Evolutionary conservation across 2,113 vertebrate species (phyloP), one percentile per base, ranked within the genome.

Genomic region (Zosterops hypoxanthus): DNA sequence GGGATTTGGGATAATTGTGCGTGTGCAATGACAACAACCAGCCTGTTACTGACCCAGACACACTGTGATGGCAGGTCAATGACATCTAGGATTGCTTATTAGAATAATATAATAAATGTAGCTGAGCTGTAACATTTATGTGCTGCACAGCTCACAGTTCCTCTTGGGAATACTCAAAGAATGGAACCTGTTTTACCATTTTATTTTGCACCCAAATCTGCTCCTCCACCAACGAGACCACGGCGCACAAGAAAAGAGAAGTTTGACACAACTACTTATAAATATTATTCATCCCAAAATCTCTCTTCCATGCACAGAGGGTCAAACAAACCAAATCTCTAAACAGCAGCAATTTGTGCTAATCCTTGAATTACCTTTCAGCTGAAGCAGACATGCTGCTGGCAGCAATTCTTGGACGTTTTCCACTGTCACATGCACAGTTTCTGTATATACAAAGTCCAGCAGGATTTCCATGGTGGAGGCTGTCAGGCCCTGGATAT

Each of bases 401-500:
- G 99, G 99, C 36, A 99, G 98, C 94, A 99, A 96, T 31, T 99
- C 99, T 61, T 99, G 99, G 42, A 99, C 99, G 1, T 99, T 99
- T 96, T 99, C 99, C 91, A 99, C 99, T 0, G 99, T 99, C 87
- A 99, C 99, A 2, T 99, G 98, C 53, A 99, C 99, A 0, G 99
- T 99, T 97, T 99, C 99, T 41, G 99, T 99, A 93, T 99, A 99
- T 25, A 99, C 99, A 95, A 99, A 99, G 97, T 99, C 99, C 93
- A 99, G 86, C 68, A 99, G 97, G 96, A 99, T 99, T 96, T 99
- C 99, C 99, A 99, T 99, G n/a, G 99, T 99, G 44, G 99, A 98
- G 15, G 99, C 99, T 14, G 99, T 99, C 90, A 99, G 97, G 19
- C 99, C 99, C 96, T 99, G 99, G 92, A 99, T 99, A 96, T 99